Conservation (phyloP, 2,888 invertebrate species). For the Nephrotoma flavescens region DNA sequence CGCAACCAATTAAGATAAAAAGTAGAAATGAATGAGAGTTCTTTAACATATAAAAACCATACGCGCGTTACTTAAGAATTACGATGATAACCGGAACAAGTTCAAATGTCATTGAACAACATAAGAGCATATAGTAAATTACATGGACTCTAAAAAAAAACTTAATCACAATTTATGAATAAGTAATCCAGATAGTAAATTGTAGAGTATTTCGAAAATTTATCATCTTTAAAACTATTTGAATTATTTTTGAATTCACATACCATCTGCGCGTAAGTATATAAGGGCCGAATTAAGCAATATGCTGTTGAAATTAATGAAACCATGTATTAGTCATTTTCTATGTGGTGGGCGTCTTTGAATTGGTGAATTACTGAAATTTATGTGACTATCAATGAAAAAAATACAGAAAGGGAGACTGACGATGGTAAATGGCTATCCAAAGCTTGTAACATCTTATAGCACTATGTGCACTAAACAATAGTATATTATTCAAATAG, state of each 20-base stretch:
- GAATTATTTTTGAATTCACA: too few species aligned
- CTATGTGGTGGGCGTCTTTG: too few species aligned
- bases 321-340: too few species aligned
- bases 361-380: too few species aligned
- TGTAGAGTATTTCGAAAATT: background rate
- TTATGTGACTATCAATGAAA: too few species aligned
- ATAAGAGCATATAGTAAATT: background rate
- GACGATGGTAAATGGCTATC: too few species aligned
- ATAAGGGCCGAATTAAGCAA: background rate
- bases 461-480: too few species aligned
- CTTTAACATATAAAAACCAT: background rate
- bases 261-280: background rate
- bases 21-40: background rate
- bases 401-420: too few species aligned
- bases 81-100: background rate
- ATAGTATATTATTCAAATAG: too few species aligned
- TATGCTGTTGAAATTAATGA: background rate
- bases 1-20: background rate
- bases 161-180: background rate
- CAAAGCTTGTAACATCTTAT: too few species aligned
- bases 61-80: background rate
- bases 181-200: background rate
- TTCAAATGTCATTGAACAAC: background rate
- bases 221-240: background rate
- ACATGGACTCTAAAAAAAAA: background rate